phyloP scores from a whole-genome alignment of 2,888 invertebrate species.

The Dicyrtoma fusca region DNA sequence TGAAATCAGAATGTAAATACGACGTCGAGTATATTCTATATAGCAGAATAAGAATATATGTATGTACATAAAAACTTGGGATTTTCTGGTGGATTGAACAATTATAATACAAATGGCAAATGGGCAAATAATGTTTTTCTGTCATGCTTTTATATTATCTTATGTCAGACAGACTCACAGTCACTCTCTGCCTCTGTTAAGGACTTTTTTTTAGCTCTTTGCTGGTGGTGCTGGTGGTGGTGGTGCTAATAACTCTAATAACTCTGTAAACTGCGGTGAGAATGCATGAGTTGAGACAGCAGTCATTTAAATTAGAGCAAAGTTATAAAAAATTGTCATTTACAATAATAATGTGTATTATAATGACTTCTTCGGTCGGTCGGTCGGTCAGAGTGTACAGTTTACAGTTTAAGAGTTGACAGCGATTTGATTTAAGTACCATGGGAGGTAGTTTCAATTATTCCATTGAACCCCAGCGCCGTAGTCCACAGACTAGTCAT shows the following conservation, averaged over 20 bases:
- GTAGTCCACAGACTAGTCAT: too few species aligned
- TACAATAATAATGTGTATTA: neutral
- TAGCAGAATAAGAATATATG: neutral
- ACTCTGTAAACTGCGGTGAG: too few species aligned
- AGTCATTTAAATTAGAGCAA: constrained; percentile 17
- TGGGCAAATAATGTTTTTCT: too few species aligned
- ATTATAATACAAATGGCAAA: constrained; percentile 8
- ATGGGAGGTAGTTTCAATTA: too few species aligned
- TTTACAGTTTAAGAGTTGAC: too few species aligned
- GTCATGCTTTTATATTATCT: constrained; percentile 3
- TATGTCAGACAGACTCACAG: too few species aligned
- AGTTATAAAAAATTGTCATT: neutral
- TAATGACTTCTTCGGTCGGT: too few species aligned
- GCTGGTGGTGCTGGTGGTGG: too few species aligned
- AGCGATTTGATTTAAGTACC: neutral
- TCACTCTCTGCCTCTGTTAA: neutral
- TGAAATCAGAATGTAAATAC: neutral
- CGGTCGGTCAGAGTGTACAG: neutral
- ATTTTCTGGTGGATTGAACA: constrained; percentile 6
- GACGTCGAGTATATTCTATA: neutral
- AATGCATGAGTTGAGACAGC: constrained; percentile 11
- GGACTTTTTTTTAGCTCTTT: too few species aligned
- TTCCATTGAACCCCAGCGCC: too few species aligned
- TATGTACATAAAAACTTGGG: neutral
- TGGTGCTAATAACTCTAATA: too few species aligned